Evolutionary conservation across 1,140 invertebrate genomes (phyloP).

Genomic region (Tyrophagus putrescentiae): DNA sequence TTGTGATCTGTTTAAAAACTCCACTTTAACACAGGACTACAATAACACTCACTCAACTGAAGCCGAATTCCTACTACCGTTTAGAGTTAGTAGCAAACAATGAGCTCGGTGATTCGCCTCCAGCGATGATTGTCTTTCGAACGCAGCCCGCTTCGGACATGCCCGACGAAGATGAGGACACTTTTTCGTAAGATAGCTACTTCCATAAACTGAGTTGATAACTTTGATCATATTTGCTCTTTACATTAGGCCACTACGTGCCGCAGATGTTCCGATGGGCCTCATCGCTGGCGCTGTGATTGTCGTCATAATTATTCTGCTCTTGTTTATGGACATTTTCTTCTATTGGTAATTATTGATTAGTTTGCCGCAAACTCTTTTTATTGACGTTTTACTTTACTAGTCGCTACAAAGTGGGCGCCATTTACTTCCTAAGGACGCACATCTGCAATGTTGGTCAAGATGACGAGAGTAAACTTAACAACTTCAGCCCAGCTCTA

Average conservation of each 20-base stretch:
- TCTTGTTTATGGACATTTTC: constrained; percentile 1
- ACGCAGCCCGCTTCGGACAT: constrained; percentile 52
- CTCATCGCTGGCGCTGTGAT: background rate
- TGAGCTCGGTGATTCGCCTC: constrained; percentile 56
- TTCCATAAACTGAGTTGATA: background rate
- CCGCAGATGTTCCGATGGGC: background rate
- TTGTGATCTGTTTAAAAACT: constrained; percentile 15
- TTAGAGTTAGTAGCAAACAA: constrained; percentile 70
- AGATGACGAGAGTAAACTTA: constrained; percentile 12
- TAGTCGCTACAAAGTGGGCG: constrained; percentile 16
- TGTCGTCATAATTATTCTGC: constrained; percentile 4
- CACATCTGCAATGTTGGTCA: constrained; percentile 8
- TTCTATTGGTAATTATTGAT: constrained; percentile 8
- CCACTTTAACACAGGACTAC: constrained; percentile 13
- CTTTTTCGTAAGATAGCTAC: background rate
- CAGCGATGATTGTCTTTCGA: constrained; percentile 55
- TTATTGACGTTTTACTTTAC: background rate
- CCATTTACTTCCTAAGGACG: constrained; percentile 15
- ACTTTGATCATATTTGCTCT: background rate
- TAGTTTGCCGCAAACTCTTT: background rate
- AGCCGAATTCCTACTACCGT: constrained; percentile 58
- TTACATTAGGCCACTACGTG: too few species aligned
- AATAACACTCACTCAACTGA: constrained; percentile 35
- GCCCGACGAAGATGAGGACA: background rate
- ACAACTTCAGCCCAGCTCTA: background rate